Conservation (phyloP, 1,140 invertebrate species). For the Leptoteleia sp. region DNA sequence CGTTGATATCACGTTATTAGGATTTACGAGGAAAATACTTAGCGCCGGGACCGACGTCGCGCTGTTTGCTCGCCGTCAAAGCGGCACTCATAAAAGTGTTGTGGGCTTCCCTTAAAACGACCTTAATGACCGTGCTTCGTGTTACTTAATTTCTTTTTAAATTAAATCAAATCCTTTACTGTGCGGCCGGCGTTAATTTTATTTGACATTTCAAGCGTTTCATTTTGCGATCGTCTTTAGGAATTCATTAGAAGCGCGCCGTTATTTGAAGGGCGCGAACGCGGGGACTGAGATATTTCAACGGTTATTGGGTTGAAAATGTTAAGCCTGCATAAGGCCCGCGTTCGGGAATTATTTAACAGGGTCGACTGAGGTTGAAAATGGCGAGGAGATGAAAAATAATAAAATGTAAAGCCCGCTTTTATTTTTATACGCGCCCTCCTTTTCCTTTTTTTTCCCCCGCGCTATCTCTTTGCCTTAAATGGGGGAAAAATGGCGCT, state of each 20-base stretch:
- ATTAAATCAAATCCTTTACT: slow-evolving; percentile 47
- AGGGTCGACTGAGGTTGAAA: no score
- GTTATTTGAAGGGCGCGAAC: slow-evolving; percentile 25
- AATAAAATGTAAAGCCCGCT: slow-evolving; percentile 20
- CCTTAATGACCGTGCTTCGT: slow-evolving; percentile 43
- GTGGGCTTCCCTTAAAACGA: slow-evolving; percentile 40
- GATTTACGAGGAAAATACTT: slow-evolving; percentile 36
- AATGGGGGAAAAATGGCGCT: slow-evolving; percentile 30
- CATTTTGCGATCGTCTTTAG: slow-evolving; percentile 54
- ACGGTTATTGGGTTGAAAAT: slow-evolving; percentile 54
- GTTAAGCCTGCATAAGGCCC: slow-evolving; percentile 42
- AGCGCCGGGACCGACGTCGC: slow-evolving; percentile 2
- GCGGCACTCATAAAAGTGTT: slow-evolving; percentile 50
- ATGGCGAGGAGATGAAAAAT: slow-evolving; percentile 40
- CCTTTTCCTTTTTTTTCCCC: slow-evolving; percentile 10
- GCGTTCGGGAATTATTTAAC: slow-evolving; percentile 57
- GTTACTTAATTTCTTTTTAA: slow-evolving; percentile 53
- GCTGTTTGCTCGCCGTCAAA: slow-evolving; percentile 23
- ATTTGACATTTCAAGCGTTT: slow-evolving; percentile 55
- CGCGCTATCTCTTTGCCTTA: slow-evolving; percentile 24
- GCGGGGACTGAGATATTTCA: slow-evolving; percentile 26
- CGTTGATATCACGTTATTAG: slow-evolving; percentile 27
- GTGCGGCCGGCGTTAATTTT: slow-evolving; percentile 46
- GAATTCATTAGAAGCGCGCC: slow-evolving; percentile 48
- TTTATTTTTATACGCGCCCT: slow-evolving; percentile 36